These are phyloP conservation scores for Chrysochloris asiatica DNA, from an alignment of 2,113 vertebrate genomes.

Conservation along the genomic window DNA sequence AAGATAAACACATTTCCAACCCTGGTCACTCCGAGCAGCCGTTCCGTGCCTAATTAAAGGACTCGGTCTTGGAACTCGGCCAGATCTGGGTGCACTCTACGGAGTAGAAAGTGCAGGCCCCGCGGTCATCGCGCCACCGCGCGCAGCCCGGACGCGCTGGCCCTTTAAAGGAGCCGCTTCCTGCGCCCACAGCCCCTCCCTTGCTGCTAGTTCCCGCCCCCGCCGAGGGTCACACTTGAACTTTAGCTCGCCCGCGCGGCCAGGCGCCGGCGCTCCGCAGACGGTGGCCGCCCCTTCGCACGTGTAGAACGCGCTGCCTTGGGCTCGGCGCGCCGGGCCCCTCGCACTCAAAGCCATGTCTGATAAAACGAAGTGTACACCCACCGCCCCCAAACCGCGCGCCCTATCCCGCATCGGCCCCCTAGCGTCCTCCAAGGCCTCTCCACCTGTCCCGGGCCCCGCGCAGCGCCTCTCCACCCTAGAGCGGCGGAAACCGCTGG, in stretches of 20 bases:
- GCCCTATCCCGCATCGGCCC: neutral
- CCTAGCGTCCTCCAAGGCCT: neutral
- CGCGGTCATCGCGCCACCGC: neutral
- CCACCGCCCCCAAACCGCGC: neutral
- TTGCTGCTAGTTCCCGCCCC: constrained; percentile 51
- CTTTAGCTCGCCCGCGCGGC: constrained; percentile 18
- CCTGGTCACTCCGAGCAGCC: neutral
- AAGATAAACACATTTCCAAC: neutral
- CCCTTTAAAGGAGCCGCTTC: constrained; percentile 78
- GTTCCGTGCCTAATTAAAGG: neutral
- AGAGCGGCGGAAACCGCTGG: neutral
- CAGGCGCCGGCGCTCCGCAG: neutral
- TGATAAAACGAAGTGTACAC: neutral
- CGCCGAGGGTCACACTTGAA: constrained; percentile 75
- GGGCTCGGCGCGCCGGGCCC: neutral
- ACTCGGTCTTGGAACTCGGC: neutral
- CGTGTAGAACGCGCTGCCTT: constrained; percentile 29
- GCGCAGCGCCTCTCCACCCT: neutral
- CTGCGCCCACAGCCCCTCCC: constrained; percentile 69
- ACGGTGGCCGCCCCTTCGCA: constrained; percentile 50
- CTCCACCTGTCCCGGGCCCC: neutral
- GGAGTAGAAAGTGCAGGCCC: neutral
- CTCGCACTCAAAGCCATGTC: neutral
- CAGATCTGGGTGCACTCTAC: neutral
- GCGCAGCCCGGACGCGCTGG: constrained; percentile 23